A percentile compares a stretch with the other conserved stretches of the same genome.
Evolutionary conservation across 2,797 vertebrate genomes (phyloP).

Genomic region (Lepilemur ruficaudatus): DNA sequence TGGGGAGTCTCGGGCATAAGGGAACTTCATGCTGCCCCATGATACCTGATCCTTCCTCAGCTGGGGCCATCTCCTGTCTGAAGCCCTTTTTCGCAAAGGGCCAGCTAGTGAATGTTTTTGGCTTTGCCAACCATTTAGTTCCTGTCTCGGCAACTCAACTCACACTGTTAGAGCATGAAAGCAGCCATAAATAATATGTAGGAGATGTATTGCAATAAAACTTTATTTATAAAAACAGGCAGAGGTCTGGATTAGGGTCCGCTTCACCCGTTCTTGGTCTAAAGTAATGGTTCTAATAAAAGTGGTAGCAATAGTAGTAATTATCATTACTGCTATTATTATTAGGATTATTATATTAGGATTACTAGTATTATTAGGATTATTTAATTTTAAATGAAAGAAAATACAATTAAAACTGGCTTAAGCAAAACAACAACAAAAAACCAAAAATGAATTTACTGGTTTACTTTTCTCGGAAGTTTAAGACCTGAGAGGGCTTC

Average conservation of each 20-base stretch:
- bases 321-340: background rate
- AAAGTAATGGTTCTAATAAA: background rate
- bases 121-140: background rate
- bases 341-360: background rate
- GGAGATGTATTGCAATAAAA: background rate
- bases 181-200: background rate
- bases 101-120: background rate
- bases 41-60: background rate
- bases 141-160: fast-evolving
- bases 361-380: background rate
- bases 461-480: background rate
- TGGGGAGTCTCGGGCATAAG: background rate
- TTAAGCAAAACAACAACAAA: background rate
- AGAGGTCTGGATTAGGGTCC: background rate
- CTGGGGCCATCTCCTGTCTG: background rate
- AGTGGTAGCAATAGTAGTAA: background rate
- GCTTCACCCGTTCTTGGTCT: background rate
- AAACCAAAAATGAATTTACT: background rate
- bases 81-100: background rate
- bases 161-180: background rate
- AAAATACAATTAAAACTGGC: background rate
- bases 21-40: fast-evolving
- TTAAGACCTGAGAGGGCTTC: background rate
- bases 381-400: background rate
- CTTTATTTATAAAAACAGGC: background rate